Conservation (phyloP, 2,113 vertebrate species). For the Helogale parvula region DNA sequence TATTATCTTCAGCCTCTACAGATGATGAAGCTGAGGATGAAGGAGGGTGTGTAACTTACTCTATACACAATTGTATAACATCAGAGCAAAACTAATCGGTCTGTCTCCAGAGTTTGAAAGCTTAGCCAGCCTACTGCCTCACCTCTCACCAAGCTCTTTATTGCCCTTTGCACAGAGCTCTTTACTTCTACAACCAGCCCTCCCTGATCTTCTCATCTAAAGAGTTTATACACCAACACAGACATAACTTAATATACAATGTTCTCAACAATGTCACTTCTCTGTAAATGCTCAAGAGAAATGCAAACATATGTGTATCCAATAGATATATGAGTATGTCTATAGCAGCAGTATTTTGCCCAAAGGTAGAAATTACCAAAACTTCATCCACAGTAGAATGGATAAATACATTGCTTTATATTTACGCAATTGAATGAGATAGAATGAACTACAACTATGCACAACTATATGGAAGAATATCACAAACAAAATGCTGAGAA, state of each 20-base stretch:
- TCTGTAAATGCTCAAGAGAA: not conserved
- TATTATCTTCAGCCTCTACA: not conserved
- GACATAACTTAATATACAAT: not conserved
- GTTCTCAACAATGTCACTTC: not conserved
- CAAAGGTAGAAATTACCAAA: not conserved
- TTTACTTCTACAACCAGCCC: not conserved
- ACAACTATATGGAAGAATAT: not conserved
- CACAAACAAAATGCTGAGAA: not conserved
- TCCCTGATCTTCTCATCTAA: not conserved
- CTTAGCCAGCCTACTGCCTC: not conserved
- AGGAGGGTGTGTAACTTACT: not conserved
- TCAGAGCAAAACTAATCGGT: not conserved
- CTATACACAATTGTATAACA: not conserved
- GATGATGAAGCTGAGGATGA: not conserved
- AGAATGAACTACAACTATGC: not conserved
- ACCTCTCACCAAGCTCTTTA: not conserved
- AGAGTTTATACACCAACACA: not conserved
- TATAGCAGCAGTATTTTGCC: not conserved
- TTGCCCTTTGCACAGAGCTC: not conserved
- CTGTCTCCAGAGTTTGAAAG: not conserved
- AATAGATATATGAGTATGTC: not conserved
- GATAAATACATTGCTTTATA: not conserved
- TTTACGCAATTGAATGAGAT: not conserved
- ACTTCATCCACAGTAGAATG: not conserved
- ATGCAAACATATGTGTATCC: not conserved